Evolutionary conservation across 2,888 invertebrate genomes (phyloP), one percentile per base, ranked within the genome.

Genomic region (Sthenelais limicola): DNA sequence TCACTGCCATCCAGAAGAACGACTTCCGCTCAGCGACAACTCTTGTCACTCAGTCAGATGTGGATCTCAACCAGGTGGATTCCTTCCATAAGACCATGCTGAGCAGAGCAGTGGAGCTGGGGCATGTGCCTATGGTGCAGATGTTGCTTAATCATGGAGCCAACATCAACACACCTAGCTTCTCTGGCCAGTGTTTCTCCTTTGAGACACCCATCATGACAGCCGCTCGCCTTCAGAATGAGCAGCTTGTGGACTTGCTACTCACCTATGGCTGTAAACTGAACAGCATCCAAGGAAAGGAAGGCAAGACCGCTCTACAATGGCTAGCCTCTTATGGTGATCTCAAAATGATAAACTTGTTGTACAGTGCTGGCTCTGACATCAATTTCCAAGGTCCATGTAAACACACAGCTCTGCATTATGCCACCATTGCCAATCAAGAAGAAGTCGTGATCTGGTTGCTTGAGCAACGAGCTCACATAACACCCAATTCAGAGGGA

Each of bases 121-220:
- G 66, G 33, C 67, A 76, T 52, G 43, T 71, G 12, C 43, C 73
- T 24, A 74, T 77, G 76, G 74, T 77, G 30, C 51, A 62, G 32
- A 38, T 74, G 68, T 68, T 77, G 33, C 38, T 77, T 3, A 56
- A 58, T 28, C 33, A 71, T 24, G 72, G 62, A 0, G 76, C 77
- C 5, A 72, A 76, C 49, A 47, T 76, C 18, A 76, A 77, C 67
- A 15, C 48, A 56, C 26, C 62, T 12, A 76, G 76, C 35, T 77
- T 74, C 72, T 76, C 67, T 49, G 51, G 73, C 35, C 15, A 32
- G 30, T 62, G 73, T 67, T 74, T 74, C 33, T 52, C 68, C 15
- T 74, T 73, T 32, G 76, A 77, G 72, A 76, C 68, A n/a, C 77
- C 76, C 1, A 32, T 77, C 7, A 74, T 74, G 32, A 76, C 74